Evolutionary conservation across 2,888 invertebrate species (phyloP).

Genomic region (Neoitamus cyanurus): DNA sequence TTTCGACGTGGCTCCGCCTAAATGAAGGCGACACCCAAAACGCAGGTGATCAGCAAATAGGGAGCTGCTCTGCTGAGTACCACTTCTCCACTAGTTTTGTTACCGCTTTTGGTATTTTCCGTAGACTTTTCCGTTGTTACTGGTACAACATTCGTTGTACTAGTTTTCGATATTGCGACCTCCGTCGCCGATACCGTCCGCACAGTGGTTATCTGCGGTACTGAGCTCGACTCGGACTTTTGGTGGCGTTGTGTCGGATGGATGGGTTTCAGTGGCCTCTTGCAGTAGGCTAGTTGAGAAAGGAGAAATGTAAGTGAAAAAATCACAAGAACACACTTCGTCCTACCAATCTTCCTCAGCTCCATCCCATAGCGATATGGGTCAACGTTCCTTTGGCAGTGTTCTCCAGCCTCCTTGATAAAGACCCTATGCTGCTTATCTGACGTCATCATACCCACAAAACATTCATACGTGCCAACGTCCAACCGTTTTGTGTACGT

Average conservation of each 20-base stretch:
- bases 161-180: background rate
- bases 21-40: too few species aligned
- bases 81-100: background rate
- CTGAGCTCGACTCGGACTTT: background rate
- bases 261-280: background rate
- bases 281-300: conserved; percentile 16
- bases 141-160: background rate
- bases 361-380: conserved; percentile 73
- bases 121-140: background rate
- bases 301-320: too few species aligned
- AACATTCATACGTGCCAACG: conserved; percentile 73
- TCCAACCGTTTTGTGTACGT: conserved; percentile 75
- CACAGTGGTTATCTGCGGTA: background rate
- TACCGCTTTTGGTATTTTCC: background rate
- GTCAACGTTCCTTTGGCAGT: conserved; percentile 72
- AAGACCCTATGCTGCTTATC: conserved; percentile 69
- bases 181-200: background rate
- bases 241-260: conserved; percentile 7
- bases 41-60: too few species aligned
- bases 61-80: too few species aligned
- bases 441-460: conserved; percentile 71
- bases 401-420: conserved; percentile 76
- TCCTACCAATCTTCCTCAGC: conserved; percentile 69
- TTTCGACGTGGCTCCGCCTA: too few species aligned
- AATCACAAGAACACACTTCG: too few species aligned